Evolutionary conservation across 2,888 invertebrate species (phyloP).

Genomic region (Amorpha juglandis): DNA sequence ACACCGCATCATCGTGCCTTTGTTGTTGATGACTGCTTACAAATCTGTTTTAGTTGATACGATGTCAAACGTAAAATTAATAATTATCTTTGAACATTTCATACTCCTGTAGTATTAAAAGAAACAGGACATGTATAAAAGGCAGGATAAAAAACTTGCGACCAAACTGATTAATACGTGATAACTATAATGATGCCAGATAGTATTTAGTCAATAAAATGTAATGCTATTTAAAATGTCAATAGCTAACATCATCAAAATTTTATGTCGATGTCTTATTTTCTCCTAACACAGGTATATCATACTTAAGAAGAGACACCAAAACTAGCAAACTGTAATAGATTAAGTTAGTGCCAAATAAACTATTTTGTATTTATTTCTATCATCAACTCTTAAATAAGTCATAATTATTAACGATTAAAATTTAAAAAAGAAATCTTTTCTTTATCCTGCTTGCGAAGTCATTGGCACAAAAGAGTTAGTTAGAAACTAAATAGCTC

Average conservation of each 20-base stretch:
- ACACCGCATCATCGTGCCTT: slow-evolving; percentile 67
- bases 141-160: background rate
- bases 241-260: no score
- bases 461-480: background rate
- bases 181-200: no score
- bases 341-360: no score
- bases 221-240: no score
- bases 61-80: slow-evolving; percentile 50
- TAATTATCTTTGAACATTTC: slow-evolving; percentile 17
- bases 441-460: background rate
- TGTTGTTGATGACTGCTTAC: slow-evolving; percentile 59
- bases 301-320: no score
- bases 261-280: no score
- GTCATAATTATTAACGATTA: background rate
- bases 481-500: no score
- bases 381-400: background rate
- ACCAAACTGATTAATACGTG: no score
- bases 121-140: background rate
- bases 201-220: no score
- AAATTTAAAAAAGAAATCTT: background rate
- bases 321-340: no score
- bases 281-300: no score
- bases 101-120: background rate
- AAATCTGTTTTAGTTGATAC: slow-evolving; percentile 49
- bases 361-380: no score